Percentiles rank a stretch among this genome's conserved stretches.
These are phyloP conservation scores for Zaprionus ornatus DNA, from an alignment of 1,140 invertebrate species.

Conservation along the genomic window DNA sequence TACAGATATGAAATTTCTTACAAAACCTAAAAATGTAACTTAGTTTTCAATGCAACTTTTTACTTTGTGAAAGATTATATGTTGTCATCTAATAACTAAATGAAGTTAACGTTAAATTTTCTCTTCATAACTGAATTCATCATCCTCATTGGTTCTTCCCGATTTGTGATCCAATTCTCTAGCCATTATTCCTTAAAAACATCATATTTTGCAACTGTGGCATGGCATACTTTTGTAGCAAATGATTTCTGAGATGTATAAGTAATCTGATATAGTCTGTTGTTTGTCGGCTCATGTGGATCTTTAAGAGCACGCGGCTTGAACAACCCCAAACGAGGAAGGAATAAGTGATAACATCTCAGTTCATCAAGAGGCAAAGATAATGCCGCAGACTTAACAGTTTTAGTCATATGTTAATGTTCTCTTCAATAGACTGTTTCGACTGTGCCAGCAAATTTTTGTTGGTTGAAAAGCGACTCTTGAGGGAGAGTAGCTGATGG, in stretches of 20 bases:
- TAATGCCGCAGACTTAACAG: conserved; percentile 72
- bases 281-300: conserved; percentile 70
- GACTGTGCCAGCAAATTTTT: conserved; percentile 75
- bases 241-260: conserved; percentile 80
- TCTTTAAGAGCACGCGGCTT: conserved; percentile 71
- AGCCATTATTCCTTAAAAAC: conserved; percentile 72
- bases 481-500: conserved; percentile 59
- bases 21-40: conserved; percentile 23
- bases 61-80: background rate
- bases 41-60: conserved; percentile 34
- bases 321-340: conserved; percentile 71
- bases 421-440: conserved; percentile 57
- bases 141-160: conserved; percentile 24
- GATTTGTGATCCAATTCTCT: conserved; percentile 59
- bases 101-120: conserved; percentile 10
- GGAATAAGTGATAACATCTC: conserved; percentile 67
- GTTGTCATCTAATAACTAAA: background rate
- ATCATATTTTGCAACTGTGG: conserved; percentile 73
- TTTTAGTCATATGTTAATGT: conserved; percentile 75
- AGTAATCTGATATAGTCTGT: conserved; percentile 77
- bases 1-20: background rate
- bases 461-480: conserved; percentile 63
- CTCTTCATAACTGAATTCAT: conserved; percentile 62
- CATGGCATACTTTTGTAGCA: conserved; percentile 75
- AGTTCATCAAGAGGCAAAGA: conserved; percentile 63